phyloP scores from a whole-genome alignment of 2,797 vertebrate species.

The Pantherophis alleghaniensis region DNA sequence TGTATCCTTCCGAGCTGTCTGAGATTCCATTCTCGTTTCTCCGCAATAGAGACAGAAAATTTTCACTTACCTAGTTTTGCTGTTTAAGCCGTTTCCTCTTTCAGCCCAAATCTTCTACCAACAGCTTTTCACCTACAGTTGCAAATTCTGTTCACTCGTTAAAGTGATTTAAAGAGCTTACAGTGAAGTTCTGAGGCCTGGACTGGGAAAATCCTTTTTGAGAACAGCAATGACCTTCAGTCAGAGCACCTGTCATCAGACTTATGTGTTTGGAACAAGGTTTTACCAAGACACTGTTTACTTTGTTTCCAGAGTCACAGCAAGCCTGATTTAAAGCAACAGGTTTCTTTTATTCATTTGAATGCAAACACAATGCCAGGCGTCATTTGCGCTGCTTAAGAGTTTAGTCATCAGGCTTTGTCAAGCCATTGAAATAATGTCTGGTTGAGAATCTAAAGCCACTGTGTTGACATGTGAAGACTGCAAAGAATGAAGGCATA shows the following conservation, averaged over 20 bases:
- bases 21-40: conserved; percentile 1
- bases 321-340: conserved; percentile 62
- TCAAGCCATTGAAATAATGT: conserved; percentile 54
- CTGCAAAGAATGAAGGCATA: conserved; percentile 23
- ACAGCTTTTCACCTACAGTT: accelerated
- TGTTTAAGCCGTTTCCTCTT: neutral
- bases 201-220: conserved; percentile 14
- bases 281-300: conserved; percentile 64
- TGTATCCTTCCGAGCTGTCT: conserved; percentile 20
- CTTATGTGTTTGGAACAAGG: conserved; percentile 33
- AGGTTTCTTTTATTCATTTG: conserved; percentile 61
- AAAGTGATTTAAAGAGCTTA: neutral
- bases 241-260: conserved; percentile 35
- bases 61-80: conserved; percentile 63
- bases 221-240: conserved; percentile 58
- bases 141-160: conserved; percentile 8
- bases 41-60: neutral
- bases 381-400: conserved; percentile 57
- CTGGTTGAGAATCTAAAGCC: conserved; percentile 37
- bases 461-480: neutral
- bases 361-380: conserved; percentile 56
- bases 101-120: conserved; percentile 15
- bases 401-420: conserved; percentile 58
- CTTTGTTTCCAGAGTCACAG: conserved; percentile 64
- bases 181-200: neutral